Base-by-base conservation (phyloP, 2,888 invertebrate species). In the Oscheius sp. region DNA sequence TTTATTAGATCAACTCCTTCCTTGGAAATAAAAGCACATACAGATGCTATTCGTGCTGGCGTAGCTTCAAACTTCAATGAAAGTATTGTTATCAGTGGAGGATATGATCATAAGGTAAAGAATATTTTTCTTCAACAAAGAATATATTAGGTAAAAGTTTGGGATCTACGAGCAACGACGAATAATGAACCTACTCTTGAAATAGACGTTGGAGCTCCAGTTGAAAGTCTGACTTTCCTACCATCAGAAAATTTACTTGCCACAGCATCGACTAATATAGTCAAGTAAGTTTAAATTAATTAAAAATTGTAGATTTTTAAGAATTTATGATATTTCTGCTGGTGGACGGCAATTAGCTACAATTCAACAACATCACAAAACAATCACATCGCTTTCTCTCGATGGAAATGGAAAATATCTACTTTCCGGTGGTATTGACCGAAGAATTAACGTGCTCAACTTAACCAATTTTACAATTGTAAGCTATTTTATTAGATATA, bases 281-380 rank as follows among this genome's bases (percentile, higher is more conserved):
- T 79, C 33, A 74, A 73, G 78, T 78, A 3, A 58, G 61, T 67
- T 57, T 57, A 31, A 27, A 45, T 12, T 6, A 17, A 33, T 17
- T 5, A 5, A 15, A 3, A 1, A n/a, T 53, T 42, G 0, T 45
- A 42, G 4, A 15, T 45, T 12, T 53, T 73, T 42, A 37, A 82
- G 83, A 70, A 92, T 97, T 0, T 97, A 96, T 96, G 96, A 97
- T 87, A 91, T 92, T 4, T 90, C 95, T 61, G 91, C 93, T 76
- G 88, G 88, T 5, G 95, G 95, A 10, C 92, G 92, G 86, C 89
- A 94, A 65, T 87, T 97, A 27, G 92, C 93, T 1, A 91, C 91
- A 82, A 91, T 97, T 75, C 92, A 92, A 1, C 92, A 94, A 81
- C 97, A 98, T 88, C 95, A 96, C 88, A 97, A 97, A 89, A 94